Evolutionary conservation across 1,140 invertebrate species (phyloP).

Genomic region (Platyura marginata): DNA sequence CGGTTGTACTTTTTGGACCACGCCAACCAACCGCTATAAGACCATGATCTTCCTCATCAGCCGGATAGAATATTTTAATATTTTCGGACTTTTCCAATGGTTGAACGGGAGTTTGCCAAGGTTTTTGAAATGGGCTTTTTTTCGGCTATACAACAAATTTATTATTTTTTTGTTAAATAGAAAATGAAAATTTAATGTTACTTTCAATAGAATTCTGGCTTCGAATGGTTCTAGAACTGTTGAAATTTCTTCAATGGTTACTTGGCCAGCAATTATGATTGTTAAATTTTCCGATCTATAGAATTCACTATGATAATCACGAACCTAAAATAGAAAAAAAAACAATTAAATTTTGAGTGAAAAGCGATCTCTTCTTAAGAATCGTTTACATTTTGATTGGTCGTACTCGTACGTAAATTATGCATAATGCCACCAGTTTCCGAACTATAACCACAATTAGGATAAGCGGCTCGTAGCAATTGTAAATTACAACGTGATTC

Average conservation of each 20-base stretch:
- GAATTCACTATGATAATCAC: conserved; percentile 63
- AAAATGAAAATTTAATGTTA: conserved; percentile 35
- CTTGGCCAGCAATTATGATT: conserved; percentile 65
- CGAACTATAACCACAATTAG: conserved; percentile 63
- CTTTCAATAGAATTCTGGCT: conserved; percentile 52
- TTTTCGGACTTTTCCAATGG: conserved; percentile 30
- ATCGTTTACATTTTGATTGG: conserved; percentile 53
- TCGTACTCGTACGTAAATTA: conserved; percentile 65
- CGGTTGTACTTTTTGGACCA: conserved; percentile 47
- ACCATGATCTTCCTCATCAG: conserved; percentile 72
- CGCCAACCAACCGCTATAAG: conserved; percentile 63
- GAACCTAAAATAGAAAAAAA: conserved; percentile 33
- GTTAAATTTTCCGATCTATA: conserved; percentile 83
- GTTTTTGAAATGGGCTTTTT: conserved; percentile 39
- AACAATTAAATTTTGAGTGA: neutral
- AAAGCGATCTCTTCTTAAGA: neutral
- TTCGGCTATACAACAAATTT: conserved; percentile 31
- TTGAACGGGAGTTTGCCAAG: conserved; percentile 56
- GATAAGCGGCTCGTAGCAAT: conserved; percentile 51
- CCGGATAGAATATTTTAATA: conserved; percentile 45
- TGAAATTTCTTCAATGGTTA: conserved; percentile 59
- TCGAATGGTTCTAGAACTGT: conserved; percentile 50
- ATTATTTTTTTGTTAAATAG: too few species aligned
- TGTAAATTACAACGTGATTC: conserved; percentile 42
- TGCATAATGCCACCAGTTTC: conserved; percentile 68